A percentile compares a stretch with the other conserved stretches of the same genome.
These are phyloP conservation scores for Zosterops pallidus DNA, from an alignment of 2,113 vertebrate genomes.

Conservation along the genomic window DNA sequence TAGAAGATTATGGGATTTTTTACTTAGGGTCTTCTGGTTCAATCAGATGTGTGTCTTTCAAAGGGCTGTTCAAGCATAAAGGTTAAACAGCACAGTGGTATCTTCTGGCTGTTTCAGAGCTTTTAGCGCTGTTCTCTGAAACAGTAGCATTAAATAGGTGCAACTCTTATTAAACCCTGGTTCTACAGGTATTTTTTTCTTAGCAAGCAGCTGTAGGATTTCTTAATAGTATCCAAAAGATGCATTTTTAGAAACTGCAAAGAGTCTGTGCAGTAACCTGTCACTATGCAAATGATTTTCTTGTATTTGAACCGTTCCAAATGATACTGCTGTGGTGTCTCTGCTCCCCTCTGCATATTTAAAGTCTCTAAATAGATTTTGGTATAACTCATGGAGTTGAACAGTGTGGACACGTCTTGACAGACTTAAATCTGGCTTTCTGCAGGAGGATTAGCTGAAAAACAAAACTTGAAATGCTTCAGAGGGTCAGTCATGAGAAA, in stretches of 20 bases:
- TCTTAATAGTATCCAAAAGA: background rate
- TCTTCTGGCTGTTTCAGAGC: background rate
- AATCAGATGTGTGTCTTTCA: background rate
- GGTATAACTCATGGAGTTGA: background rate
- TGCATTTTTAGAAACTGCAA: background rate
- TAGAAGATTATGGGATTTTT: background rate
- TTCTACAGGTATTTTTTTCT: background rate
- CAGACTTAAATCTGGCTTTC: background rate
- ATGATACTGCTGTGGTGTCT: background rate
- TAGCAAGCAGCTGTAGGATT: background rate
- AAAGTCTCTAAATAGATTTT: background rate
- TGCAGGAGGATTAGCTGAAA: slow-evolving; percentile 10
- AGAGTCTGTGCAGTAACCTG: background rate
- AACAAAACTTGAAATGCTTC: background rate
- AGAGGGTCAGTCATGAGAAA: background rate
- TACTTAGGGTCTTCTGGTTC: background rate
- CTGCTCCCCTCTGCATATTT: background rate
- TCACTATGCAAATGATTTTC: background rate
- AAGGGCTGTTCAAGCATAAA: background rate
- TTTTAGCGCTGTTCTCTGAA: background rate
- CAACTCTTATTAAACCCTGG: background rate
- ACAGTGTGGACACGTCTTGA: background rate
- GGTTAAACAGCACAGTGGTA: background rate
- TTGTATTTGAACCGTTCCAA: background rate
- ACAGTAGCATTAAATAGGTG: background rate